Evolutionary conservation across 2,888 invertebrate genomes (phyloP), one percentile per base, ranked within the genome.

Genomic region (Furcula furcula): DNA sequence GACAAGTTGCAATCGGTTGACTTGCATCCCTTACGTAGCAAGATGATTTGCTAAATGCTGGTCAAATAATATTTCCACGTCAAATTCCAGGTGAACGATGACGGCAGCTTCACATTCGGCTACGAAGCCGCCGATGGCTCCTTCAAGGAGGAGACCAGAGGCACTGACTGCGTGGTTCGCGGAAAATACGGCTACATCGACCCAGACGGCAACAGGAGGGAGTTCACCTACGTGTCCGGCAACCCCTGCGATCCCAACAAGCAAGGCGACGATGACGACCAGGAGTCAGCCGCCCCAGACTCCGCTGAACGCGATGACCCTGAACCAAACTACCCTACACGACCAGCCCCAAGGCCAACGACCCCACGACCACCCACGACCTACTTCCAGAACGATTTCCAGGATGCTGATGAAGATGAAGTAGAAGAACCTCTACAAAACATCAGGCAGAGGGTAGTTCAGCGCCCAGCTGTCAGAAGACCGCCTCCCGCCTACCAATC

Each of bases 151-250:
- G 95, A 96, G 75, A 95, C 95, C 2, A 85, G 95, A 38, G 95
- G 95, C 29, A 94, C 94, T 0, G 95, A 96, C 79, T 96, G 95
- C 73, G 95, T 96, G 0, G 95, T 95, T 3, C 91, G 95, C 40
- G 96, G 96, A 32, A 95, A 95, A 75, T 96, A 96, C 76, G 96
- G 96, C 12, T 96, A 96, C 84, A 89, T 96, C 7, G 96, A 96
- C 78, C 95, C 95, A 0, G 95, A 95, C 46, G 96, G 96, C 53
- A 94, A 95, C 82, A 94, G 94, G 65, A 83, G 95, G 50, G 95
- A 96, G 76, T 95, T 96, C 80, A 94, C 94, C 3, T 96, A 96
- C 78, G 95, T 95, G 0, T 94, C 94, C 13, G 95, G 95, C 11
- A 95, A 95, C 72, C 95, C 95, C 0, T 95, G 95, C 68, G 95